These are phyloP conservation scores for Mantis religiosa DNA, from an alignment of 2,888 invertebrate genomes.

Conservation along the genomic window DNA sequence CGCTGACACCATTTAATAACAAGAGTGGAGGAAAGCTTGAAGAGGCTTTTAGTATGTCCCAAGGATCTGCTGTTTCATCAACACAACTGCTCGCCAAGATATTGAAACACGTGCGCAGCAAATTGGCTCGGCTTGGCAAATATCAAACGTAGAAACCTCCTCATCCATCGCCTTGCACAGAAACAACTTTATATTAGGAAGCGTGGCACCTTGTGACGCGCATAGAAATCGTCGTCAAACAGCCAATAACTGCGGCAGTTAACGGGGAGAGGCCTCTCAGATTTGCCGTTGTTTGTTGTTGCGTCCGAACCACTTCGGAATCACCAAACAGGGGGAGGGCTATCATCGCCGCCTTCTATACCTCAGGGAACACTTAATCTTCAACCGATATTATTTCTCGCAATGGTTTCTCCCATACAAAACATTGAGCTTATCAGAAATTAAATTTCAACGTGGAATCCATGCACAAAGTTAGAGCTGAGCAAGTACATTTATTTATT, in stretches of 20 bases:
- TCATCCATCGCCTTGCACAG: slow-evolving; percentile 1
- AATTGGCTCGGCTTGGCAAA: slow-evolving; percentile 30
- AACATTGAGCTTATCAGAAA: too few species aligned
- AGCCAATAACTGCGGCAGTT: slow-evolving; percentile 45
- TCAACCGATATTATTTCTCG: too few species aligned
- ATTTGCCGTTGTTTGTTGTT: slow-evolving; percentile 46
- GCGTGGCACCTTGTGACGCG: slow-evolving; percentile 44
- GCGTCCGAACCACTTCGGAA: slow-evolving; percentile 37
- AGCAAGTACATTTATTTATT: too few species aligned
- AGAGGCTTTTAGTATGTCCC: too few species aligned
- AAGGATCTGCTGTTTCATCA: too few species aligned
- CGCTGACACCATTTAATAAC: too few species aligned
- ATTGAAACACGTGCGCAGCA: slow-evolving; percentile 26
- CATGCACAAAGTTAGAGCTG: too few species aligned
- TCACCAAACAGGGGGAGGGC: slow-evolving; percentile 38
- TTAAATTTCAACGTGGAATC: too few species aligned
- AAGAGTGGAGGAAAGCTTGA: too few species aligned
- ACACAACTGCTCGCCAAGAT: neutral
- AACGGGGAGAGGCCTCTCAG: slow-evolving; percentile 41
- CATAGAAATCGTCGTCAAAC: slow-evolving; percentile 49
- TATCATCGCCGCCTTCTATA: too few species aligned
- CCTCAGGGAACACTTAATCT: too few species aligned
- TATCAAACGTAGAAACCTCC: slow-evolving; percentile 17
- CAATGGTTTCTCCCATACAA: too few species aligned
- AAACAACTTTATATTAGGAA: slow-evolving; percentile 15